Conservation (phyloP, 2,113 vertebrate genomes). For the Himantopus leucocephalus region DNA sequence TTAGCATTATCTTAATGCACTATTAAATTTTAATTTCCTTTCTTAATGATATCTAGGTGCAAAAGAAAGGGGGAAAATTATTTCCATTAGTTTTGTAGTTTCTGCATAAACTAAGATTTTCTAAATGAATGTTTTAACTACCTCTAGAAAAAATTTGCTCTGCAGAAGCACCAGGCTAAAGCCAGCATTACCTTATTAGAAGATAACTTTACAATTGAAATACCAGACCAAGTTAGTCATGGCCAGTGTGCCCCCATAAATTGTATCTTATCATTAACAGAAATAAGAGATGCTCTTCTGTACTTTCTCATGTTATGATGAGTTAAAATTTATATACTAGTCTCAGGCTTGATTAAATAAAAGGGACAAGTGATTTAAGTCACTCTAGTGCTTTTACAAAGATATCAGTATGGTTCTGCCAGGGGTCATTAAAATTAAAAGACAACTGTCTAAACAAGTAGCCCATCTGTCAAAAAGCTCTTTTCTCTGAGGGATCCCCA, state of each 20-base stretch:
- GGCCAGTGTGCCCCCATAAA: not conserved
- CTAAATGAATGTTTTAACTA: not conserved
- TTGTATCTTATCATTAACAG: not conserved
- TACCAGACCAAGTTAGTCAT: not conserved
- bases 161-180: not conserved
- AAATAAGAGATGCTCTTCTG: not conserved
- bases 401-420: conserved; percentile 3
- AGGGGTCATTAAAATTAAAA: conserved; percentile 47
- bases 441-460: conserved; percentile 58
- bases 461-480: not conserved
- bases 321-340: not conserved
- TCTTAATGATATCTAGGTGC: conserved; percentile 15
- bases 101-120: not conserved
- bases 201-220: not conserved
- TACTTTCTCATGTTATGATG: conserved; percentile 13
- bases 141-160: not conserved
- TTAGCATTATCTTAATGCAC: conserved; percentile 57
- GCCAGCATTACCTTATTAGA: not conserved
- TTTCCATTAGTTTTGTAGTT: conserved; percentile 23
- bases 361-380: conserved; percentile 5
- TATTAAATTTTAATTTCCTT: conserved; percentile 67
- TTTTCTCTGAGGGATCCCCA: conserved; percentile 14
- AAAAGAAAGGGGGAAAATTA: not conserved
- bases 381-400: conserved; percentile 16
- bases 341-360: conserved; percentile 38